Evolutionary conservation across 2,888 invertebrate genomes (phyloP), one percentile per base, ranked within the genome.

Genomic region (Electrophaes corylata): DNA sequence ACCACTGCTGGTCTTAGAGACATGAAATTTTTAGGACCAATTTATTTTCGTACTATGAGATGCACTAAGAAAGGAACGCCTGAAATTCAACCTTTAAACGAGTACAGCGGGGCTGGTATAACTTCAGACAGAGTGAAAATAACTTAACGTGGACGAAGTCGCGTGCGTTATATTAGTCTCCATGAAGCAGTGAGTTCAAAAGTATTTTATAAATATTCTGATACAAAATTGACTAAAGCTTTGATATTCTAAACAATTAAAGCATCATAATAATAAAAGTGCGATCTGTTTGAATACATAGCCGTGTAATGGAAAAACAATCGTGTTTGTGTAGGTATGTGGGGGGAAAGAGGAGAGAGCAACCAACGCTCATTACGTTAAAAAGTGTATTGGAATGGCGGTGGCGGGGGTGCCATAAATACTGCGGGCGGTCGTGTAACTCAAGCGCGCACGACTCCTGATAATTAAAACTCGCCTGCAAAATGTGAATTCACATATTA

Each of bases 391-490:
- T 86, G 90, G 87, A 85, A 88, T 81, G 86, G 85, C 76, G 79
- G 78, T 61, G 43, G 51, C 45, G 82, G 78, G 79, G 83, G 78
- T 73, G 84, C 83, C 86, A 92, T 92, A 92, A 92, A 92, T 92
- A 91, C 83, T 76, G 86, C 83, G 83, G 84, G 92, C 89, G 92
- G 92, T 92, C 92, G 92, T 89, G 90, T 91, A 90, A 86, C 81
- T 91, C 91, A 91, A 76, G 79, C 84, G 79, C 79, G 80, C 88
- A 85, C 88, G 89, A 90, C 88, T 87, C 81, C 83, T 83, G 88
- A 89, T 92, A 92, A 92, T 92, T 92, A 92, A 92, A 92, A 92
- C 91, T 92, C 92, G 85, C 82, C 86, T 79, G 86, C 83, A 84
- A 89, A 87, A 86, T 81, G 79, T 81, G 81, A 89, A 88, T 90